phyloP scores from a whole-genome alignment of 1,140 invertebrate genomes.

The Acromyrmex echinatior region DNA sequence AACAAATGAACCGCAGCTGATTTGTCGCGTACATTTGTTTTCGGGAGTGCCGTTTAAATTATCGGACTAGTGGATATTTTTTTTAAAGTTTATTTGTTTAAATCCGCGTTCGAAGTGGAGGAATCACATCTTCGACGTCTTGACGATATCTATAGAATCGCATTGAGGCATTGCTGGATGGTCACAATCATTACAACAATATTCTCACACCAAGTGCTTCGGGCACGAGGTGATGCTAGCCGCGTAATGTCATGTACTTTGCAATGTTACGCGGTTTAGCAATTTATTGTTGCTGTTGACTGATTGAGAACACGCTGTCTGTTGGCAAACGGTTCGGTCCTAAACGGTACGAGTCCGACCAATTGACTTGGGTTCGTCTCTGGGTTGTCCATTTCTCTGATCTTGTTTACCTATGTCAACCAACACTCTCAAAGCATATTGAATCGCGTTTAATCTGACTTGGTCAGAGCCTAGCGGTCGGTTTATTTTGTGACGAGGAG shows the following conservation, averaged over 20 bases:
- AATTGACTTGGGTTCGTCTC: background rate
- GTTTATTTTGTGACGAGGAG: background rate
- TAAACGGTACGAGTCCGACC: background rate
- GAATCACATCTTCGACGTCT: background rate
- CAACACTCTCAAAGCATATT: background rate
- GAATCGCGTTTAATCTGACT: background rate
- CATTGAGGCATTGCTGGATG: background rate
- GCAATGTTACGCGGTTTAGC: background rate
- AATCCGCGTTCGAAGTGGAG: background rate
- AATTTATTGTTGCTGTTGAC: background rate
- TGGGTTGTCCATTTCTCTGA: background rate
- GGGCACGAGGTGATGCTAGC: background rate
- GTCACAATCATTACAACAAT: background rate
- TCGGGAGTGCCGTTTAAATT: background rate
- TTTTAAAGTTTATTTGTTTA: background rate
- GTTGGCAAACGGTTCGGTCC: background rate
- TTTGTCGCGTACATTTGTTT: background rate
- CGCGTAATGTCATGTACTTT: background rate
- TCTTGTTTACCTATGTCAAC: background rate
- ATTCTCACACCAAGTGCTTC: background rate
- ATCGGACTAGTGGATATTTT: background rate
- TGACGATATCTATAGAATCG: background rate
- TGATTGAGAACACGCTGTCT: background rate
- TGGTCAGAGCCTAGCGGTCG: background rate
- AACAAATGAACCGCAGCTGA: constrained; percentile 2